Conservation (phyloP, 2,113 vertebrate genomes). For the Physeter macrocephalus region DNA sequence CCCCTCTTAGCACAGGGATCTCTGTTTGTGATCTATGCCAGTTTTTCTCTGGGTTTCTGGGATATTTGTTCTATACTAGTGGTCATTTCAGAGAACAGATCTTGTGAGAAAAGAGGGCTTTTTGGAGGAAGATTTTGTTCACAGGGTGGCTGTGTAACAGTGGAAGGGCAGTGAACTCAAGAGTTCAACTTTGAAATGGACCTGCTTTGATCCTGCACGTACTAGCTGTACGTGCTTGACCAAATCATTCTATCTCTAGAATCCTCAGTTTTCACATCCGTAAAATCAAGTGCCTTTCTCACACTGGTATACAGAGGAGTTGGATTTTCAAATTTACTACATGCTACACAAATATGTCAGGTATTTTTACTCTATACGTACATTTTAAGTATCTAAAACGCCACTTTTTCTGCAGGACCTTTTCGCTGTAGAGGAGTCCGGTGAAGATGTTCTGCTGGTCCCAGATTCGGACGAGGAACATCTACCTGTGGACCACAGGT, state of each 20-base stretch:
- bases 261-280: not conserved
- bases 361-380: not conserved
- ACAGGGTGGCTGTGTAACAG: not conserved
- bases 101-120: not conserved
- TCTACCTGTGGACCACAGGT: constrained; percentile 89
- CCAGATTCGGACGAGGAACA: constrained; percentile 91
- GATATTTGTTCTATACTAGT: not conserved
- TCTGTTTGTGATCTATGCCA: not conserved
- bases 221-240: not conserved
- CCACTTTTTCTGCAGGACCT: constrained; percentile 82
- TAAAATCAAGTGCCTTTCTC: not conserved
- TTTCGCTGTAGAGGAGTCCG: constrained; percentile 81
- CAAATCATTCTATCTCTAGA: not conserved
- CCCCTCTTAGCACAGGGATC: not conserved
- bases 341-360: not conserved
- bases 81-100: not conserved
- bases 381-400: constrained; percentile 28
- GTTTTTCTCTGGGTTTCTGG: not conserved
- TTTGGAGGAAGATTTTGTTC: not conserved
- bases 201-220: not conserved
- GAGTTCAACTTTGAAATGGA: not conserved
- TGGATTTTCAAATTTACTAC: not conserved
- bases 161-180: not conserved
- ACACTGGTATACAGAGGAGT: not conserved
- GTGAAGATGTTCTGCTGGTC: constrained; percentile 86